Percentiles rank a stretch among this genome's conserved stretches.
These are phyloP conservation scores for Periophthalmus magnuspinnatus DNA, from an alignment of 2,797 vertebrate species.

Conservation along the genomic window DNA sequence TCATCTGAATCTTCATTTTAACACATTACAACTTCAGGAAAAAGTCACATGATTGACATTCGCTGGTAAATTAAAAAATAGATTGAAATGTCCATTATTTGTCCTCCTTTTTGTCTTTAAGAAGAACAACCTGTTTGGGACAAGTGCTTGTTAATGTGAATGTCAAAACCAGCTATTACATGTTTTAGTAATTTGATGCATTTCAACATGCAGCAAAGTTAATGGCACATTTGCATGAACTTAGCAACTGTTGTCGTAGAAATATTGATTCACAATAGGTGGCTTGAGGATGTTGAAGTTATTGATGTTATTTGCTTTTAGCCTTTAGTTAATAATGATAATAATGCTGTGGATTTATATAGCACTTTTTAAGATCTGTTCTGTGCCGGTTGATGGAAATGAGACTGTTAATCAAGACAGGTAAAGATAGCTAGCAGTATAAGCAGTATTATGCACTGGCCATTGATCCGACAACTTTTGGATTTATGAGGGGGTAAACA, in stretches of 20 bases:
- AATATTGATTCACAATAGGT: not conserved
- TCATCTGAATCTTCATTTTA: slow-evolving; percentile 45
- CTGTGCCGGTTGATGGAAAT: too few relatives aligned
- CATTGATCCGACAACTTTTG: too few relatives aligned
- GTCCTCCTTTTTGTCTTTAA: not conserved
- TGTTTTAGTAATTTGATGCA: not conserved
- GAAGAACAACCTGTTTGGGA: not conserved
- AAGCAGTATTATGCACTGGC: too few relatives aligned
- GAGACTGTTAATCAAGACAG: too few relatives aligned
- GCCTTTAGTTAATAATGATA: too few relatives aligned
- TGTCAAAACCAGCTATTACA: not conserved
- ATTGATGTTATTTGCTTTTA: too few relatives aligned
- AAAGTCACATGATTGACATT: slow-evolving; percentile 43
- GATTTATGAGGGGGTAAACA: too few relatives aligned
- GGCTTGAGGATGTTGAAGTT: not conserved
- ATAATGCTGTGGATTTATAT: too few relatives aligned
- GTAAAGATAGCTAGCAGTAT: too few relatives aligned
- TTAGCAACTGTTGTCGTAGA: too few relatives aligned
- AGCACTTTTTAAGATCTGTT: too few relatives aligned
- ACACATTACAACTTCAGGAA: slow-evolving; percentile 1
- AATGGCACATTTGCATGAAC: not conserved
- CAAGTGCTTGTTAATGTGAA: not conserved
- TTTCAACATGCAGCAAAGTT: not conserved
- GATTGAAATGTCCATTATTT: not conserved
- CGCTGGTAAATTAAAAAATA: slow-evolving; percentile 30